Percentiles rank a stretch among this genome's conserved stretches.
These are phyloP conservation scores for Sorex maritimensis DNA, from an alignment of 2,797 vertebrate species.

Conservation along the genomic window DNA sequence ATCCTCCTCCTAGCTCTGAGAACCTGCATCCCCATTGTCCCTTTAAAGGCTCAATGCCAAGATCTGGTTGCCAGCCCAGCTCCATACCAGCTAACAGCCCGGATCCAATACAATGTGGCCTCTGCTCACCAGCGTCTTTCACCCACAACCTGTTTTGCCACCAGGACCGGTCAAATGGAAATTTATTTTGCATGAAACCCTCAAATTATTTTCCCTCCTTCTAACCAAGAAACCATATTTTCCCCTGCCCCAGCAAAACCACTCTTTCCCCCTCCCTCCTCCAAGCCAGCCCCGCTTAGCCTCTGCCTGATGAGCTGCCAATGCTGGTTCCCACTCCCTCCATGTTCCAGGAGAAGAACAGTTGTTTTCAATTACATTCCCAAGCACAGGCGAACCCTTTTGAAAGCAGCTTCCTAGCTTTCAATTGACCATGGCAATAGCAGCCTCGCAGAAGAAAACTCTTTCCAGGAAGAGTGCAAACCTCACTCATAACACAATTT, in stretches of 20 bases:
- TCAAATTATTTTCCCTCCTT: conserved; percentile 51
- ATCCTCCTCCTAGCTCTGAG: not conserved
- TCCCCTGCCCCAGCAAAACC: not conserved
- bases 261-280: not conserved
- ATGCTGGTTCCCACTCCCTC: not conserved
- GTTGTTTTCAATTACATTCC: conserved; percentile 79
- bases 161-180: conserved; percentile 9
- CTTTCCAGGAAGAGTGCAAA: conserved; percentile 74
- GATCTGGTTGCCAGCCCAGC: too few species aligned
- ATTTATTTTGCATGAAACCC: conserved; percentile 47
- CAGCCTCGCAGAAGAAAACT: conserved; percentile 66
- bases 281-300: not conserved
- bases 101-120: not conserved
- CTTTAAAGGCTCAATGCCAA: not conserved
- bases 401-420: conserved; percentile 68
- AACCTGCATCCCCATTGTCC: not conserved
- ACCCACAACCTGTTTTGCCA: not conserved
- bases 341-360: conserved; percentile 25
- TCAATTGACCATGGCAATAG: conserved; percentile 64
- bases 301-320: not conserved
- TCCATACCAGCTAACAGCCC: not conserved
- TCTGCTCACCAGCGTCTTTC: not conserved
- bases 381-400: conserved; percentile 54
- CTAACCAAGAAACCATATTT: conserved; percentile 48
- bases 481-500: conserved; percentile 44